phyloP scores from a whole-genome alignment of 2,797 vertebrate genomes.

The Echeneis naucrates region DNA sequence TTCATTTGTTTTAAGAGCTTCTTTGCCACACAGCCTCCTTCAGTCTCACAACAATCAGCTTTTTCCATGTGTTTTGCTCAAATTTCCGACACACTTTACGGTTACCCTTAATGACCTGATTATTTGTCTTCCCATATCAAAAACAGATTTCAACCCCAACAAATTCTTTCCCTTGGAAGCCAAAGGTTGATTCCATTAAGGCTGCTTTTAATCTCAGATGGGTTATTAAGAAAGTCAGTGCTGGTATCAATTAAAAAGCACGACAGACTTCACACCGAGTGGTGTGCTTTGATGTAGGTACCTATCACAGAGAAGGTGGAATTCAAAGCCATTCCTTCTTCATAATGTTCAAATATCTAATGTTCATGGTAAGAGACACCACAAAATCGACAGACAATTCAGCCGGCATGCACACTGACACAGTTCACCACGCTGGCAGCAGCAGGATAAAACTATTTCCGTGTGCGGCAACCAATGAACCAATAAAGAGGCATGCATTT shows the following conservation, averaged over 20 bases:
- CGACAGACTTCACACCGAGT: constrained; percentile 71
- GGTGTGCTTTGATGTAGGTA: constrained; percentile 68
- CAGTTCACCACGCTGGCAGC: constrained; percentile 42
- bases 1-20: constrained; percentile 53
- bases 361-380: constrained; percentile 1
- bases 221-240: constrained; percentile 66
- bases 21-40: constrained; percentile 53
- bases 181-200: constrained; percentile 71
- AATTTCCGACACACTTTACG: constrained; percentile 81
- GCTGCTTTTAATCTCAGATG: constrained; percentile 71
- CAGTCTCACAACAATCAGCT: constrained; percentile 66
- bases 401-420: constrained; percentile 15
- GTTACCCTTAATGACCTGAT: constrained; percentile 77
- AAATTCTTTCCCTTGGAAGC: constrained; percentile 76
- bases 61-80: constrained; percentile 77
- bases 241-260: constrained; percentile 79
- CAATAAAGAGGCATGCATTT: constrained; percentile 70
- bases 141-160: constrained; percentile 77
- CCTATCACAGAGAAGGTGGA: constrained; percentile 44
- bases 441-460: constrained; percentile 56
- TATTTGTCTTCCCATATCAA: constrained; percentile 82
- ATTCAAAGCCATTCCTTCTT: constrained; percentile 21
- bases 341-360: constrained; percentile 42
- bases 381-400: constrained; percentile 23
- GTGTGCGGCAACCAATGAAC: constrained; percentile 50